phyloP scores from a whole-genome alignment of 2,113 vertebrate genomes.

The Hystrix cristata region DNA sequence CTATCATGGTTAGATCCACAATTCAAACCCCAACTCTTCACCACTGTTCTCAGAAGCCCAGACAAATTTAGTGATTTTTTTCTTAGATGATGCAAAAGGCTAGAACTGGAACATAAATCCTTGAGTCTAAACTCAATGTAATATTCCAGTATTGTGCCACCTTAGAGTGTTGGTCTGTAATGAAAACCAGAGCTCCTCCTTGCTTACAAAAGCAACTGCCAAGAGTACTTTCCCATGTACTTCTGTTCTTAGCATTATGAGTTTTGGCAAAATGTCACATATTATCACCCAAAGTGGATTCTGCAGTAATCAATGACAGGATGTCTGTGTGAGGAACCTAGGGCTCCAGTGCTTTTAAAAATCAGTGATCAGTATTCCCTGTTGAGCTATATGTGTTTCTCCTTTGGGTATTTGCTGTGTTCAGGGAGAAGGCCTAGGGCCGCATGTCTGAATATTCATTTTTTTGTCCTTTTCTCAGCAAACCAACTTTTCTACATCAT shows the following conservation, averaged over 20 bases:
- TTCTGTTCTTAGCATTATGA: conserved; percentile 20
- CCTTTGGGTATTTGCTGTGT: background rate
- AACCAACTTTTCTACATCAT: background rate
- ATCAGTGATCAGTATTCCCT: background rate
- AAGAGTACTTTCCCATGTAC: conserved; percentile 34
- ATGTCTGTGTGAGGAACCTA: background rate
- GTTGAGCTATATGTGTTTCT: background rate
- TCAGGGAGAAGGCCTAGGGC: background rate
- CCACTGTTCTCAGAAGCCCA: background rate
- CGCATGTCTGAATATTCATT: background rate
- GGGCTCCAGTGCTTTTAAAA: background rate
- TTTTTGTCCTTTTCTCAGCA: conserved; percentile 13
- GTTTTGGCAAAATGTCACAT: conserved; percentile 55
- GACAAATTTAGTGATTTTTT: conserved; percentile 23
- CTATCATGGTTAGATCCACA: background rate
- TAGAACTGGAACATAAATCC: conserved; percentile 58
- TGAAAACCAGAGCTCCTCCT: conserved; percentile 68
- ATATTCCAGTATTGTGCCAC: conserved; percentile 47
- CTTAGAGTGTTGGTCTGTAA: conserved; percentile 65
- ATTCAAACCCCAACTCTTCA: conserved; percentile 37
- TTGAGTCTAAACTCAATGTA: conserved; percentile 52
- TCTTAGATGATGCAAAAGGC: conserved; percentile 46
- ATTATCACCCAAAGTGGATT: background rate
- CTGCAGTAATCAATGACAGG: background rate
- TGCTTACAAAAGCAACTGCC: conserved; percentile 65